Percentiles rank a stretch among this genome's conserved stretches.
Evolutionary conservation across 1,140 invertebrate species (phyloP).

Genomic region (Diabrotica undecimpunctata): DNA sequence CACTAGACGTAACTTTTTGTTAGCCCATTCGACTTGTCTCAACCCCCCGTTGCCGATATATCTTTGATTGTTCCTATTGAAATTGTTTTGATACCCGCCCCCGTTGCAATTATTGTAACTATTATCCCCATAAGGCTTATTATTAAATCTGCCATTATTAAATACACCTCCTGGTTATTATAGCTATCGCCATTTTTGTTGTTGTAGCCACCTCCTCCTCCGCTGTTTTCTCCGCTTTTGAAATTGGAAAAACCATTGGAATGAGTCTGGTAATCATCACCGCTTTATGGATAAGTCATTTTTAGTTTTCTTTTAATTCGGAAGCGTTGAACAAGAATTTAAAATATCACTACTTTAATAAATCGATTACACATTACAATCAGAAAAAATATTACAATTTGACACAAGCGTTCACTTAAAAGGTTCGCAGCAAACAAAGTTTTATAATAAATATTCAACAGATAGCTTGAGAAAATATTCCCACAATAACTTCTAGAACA

Average conservation of each 20-base stretch:
- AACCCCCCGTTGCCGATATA: constrained; percentile 50
- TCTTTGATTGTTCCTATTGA: constrained; percentile 68
- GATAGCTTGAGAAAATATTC: too few relatives aligned
- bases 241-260: background rate
- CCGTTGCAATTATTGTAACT: constrained; percentile 9
- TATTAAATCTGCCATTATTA: background rate
- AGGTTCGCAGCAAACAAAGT: too few relatives aligned
- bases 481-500: too few relatives aligned
- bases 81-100: constrained; percentile 38
- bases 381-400: too few relatives aligned
- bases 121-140: background rate
- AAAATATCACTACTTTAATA: too few relatives aligned
- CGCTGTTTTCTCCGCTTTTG: background rate
- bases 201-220: too few relatives aligned
- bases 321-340: too few relatives aligned
- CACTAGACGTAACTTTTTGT: constrained; percentile 10
- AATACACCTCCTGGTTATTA: background rate
- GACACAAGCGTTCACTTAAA: too few relatives aligned
- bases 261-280: background rate
- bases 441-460: too few relatives aligned
- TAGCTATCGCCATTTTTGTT: background rate
- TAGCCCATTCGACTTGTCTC: constrained; percentile 9
- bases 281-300: background rate
- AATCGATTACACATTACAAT: too few relatives aligned
- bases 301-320: too few relatives aligned